Evolutionary conservation across 2,113 vertebrate species (phyloP), one percentile per base, ranked within the genome.

Genomic region (Telmatochromis sp.): DNA sequence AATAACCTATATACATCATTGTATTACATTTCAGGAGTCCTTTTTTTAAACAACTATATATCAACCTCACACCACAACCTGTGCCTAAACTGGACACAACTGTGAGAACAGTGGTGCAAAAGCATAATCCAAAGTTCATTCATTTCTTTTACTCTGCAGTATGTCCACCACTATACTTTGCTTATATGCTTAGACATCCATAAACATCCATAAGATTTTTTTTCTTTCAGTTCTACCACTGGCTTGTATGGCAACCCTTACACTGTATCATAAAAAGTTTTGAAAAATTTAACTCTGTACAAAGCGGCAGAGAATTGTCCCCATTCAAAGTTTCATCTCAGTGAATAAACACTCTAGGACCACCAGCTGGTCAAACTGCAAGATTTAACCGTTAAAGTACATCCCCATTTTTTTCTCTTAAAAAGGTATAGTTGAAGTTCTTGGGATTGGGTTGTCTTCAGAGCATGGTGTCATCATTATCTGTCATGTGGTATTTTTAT

Each of bases 101-200:
- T 93, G 51, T 91, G 82, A 91, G 83, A 89, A 58, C 84, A 87
- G 86, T 81, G 86, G 83, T 81, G 80, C 75, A 84, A 73, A 86
- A 70, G 89, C 85, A 75, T 83, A 80, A 85, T 84, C 84, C 78
- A 84, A 83, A 89, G 81, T 83, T 82, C 82, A 70, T 68, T 91
- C 83, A 92, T 93, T 91, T 93, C 75, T 81, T 45, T 53, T 91
- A 28, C 58, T 81, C 80, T 57, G 31, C 85, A 84, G 55, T 88
- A 79, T 68, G 83, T 87, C 92, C 90, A 93, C 91, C 86, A 90
- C 93, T 94, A 92, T 93, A n/a, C 19, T n/a, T 7, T 78, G 45
- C 73, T 51, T 78, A 13, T 78, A 78, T 33, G 15, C 6, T 33
- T 78, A 31, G 45, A 33, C 73, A 51, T 49, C 73, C 73, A 78